Evolutionary conservation across 1,140 invertebrate species (phyloP), one percentile per base, ranked within the genome.

Genomic region (Scaptomyza pallida): DNA sequence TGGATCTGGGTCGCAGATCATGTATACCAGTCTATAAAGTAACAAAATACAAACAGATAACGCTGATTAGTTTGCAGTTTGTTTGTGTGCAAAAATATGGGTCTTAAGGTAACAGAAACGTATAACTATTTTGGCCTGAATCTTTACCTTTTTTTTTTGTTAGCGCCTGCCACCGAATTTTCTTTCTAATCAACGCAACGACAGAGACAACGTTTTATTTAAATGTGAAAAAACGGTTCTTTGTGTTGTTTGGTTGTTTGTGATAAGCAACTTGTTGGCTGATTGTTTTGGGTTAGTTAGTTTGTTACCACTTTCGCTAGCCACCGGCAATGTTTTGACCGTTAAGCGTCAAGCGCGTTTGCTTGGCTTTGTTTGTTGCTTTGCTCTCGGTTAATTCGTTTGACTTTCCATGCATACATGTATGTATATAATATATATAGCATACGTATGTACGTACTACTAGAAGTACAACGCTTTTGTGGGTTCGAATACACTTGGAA

Each of bases 1-100:
- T 85, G 30, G 89, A 90, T 78, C 65, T 73, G 21, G 90, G 89
- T 62, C 82, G 70, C 26, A 82, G 37, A 44, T 89, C 82, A 52
- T 81, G 73, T 48, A 80, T 72, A 10, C 74, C 70, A 83, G 72
- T 78, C 89, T 90, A 60, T 4, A 78, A 80, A 48, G n/a, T 35
- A 26, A 68, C n/a, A 54, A 33, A 44, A 40, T 33, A 60, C 5
- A 44, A 17, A 17, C 10, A 21, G 51, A 43, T 30, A 21, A 21
- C 5, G 30, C 47, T 26, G 23, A 43, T 61, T 33, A 40, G 30
- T 21, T 33, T 23, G 23, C 23, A n/a, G n/a, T n/a, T n/a, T n/a
- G n/a, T n/a, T n/a, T n/a, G 19, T 21, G 19, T 21, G 5, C 33
- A 4, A n/a, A 37, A 37, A 35, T 12, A 37, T n/a, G n/a, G 33